These are phyloP conservation scores for Ciconia stormi DNA, from an alignment of 2,113 vertebrate species.

Conservation along the genomic window DNA sequence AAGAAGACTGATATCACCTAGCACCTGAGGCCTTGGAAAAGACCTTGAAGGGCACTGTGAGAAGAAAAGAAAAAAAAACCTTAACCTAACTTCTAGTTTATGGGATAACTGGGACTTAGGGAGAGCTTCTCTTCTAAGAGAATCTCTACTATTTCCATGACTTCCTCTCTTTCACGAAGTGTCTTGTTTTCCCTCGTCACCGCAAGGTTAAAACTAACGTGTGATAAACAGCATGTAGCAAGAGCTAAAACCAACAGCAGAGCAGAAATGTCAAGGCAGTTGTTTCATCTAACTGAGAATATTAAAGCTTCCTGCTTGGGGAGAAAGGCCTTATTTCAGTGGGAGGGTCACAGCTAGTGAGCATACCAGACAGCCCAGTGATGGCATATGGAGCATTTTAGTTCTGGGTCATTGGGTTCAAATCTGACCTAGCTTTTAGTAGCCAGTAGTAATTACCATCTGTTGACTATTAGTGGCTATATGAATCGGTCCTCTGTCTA, in stretches of 20 bases:
- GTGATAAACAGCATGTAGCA: not conserved
- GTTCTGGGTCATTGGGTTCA: slow-evolving; percentile 22
- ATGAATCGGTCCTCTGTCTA: not conserved
- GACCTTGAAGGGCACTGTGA: not conserved
- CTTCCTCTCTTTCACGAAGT: not conserved
- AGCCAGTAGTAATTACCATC: slow-evolving; percentile 38
- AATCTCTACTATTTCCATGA: not conserved
- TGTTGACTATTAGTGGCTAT: slow-evolving; percentile 32
- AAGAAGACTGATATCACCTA: not conserved
- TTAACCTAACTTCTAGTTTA: not conserved
- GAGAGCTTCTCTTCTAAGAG: not conserved
- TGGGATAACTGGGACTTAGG: not conserved
- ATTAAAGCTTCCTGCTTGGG: not conserved
- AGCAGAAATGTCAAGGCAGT: not conserved
- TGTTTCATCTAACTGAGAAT: not conserved
- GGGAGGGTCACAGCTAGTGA: not conserved
- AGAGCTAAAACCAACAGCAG: not conserved
- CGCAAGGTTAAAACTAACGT: not conserved
- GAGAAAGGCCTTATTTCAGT: not conserved
- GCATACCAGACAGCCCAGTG: not conserved
- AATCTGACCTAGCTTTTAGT: slow-evolving; percentile 34
- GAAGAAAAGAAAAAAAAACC: not conserved
- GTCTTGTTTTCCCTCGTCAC: not conserved
- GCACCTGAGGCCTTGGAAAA: not conserved
- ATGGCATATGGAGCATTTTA: slow-evolving; percentile 45